phyloP scores from a whole-genome alignment of 2,888 invertebrate species.

The Nomada fabriciana region DNA sequence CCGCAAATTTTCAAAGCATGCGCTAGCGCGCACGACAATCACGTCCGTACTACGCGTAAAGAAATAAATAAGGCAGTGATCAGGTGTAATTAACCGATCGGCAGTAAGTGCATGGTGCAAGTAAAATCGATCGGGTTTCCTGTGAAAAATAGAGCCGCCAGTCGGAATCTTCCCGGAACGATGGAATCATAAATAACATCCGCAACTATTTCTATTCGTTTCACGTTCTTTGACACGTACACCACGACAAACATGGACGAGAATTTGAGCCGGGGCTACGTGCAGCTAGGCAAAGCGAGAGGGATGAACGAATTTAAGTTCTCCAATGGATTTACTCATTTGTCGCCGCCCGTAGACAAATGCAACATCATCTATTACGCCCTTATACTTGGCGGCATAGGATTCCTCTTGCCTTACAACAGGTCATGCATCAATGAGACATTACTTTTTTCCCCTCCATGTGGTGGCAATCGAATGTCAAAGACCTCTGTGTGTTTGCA shows the following conservation, averaged over 20 bases:
- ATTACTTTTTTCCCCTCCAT: constrained; percentile 11
- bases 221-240: not conserved
- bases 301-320: constrained; percentile 86
- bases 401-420: constrained; percentile 96
- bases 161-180: not conserved
- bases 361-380: constrained; percentile 90
- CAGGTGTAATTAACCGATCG: constrained; percentile 44
- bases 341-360: constrained; percentile 89
- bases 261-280: constrained; percentile 88
- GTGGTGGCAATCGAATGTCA: constrained; percentile 19
- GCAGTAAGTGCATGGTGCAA: constrained; percentile 22
- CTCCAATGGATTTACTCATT: constrained; percentile 86
- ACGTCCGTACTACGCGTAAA: constrained; percentile 56
- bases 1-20: constrained; percentile 81
- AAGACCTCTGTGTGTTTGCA: constrained; percentile 19
- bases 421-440: constrained; percentile 86
- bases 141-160: not conserved
- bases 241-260: constrained; percentile 86
- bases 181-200: constrained; percentile 34
- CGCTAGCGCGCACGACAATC: constrained; percentile 69
- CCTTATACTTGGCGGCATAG: constrained; percentile 93
- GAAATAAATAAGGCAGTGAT: constrained; percentile 66
- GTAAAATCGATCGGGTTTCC: not conserved
- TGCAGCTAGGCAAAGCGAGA: constrained; percentile 87
- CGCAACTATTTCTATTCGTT: not conserved